These are phyloP conservation scores for Euplagia quadripunctaria DNA, from an alignment of 2,888 invertebrate genomes.

Conservation along the genomic window DNA sequence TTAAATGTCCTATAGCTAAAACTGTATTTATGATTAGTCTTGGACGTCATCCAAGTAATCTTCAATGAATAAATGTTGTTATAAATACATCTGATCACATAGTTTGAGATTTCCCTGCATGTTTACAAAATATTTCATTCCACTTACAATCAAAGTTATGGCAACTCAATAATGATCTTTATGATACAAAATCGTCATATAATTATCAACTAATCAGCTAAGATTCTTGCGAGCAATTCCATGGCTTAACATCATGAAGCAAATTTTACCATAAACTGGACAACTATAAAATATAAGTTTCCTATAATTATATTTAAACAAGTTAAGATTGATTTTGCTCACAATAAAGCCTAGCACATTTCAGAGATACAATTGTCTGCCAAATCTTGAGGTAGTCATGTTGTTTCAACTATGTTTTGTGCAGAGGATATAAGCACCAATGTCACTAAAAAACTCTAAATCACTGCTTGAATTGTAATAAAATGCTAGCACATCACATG, in stretches of 20 bases:
- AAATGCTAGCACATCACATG: not conserved
- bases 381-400: constrained; percentile 82
- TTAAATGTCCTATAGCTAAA: not conserved
- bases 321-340: constrained; percentile 34
- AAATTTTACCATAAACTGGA: constrained; percentile 8
- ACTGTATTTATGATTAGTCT: not conserved
- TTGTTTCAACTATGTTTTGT: constrained; percentile 69
- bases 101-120: constrained; percentile 8
- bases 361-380: constrained; percentile 70
- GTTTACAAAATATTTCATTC: constrained; percentile 39
- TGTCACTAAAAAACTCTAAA: constrained; percentile 46
- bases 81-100: constrained; percentile 17
- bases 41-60: constrained; percentile 20
- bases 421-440: constrained; percentile 68
- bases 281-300: constrained; percentile 10
- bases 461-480: constrained; percentile 8
- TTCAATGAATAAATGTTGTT: constrained; percentile 18
- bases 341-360: constrained; percentile 36
- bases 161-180: constrained; percentile 39
- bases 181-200: constrained; percentile 45
- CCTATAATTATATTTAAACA: constrained; percentile 7
- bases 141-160: constrained; percentile 45
- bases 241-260: constrained; percentile 11
- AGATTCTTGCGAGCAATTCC: constrained; percentile 43
- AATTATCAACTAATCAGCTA: constrained; percentile 35